Percentiles rank a stretch among this genome's conserved stretches.
Evolutionary conservation across 2,888 invertebrate genomes (phyloP).

Genomic region (Catocala sponsa): DNA sequence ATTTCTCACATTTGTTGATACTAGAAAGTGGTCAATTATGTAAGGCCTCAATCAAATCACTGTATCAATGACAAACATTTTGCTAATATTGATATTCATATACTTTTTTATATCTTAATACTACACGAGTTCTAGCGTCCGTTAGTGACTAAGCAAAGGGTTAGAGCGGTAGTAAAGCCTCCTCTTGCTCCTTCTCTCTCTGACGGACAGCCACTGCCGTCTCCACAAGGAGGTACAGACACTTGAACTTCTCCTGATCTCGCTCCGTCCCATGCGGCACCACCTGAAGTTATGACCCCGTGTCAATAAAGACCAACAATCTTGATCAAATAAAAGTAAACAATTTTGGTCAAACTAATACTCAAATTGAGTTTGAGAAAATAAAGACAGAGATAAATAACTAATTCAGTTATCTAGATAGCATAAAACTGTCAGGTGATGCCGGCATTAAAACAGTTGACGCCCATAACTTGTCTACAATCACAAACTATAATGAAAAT

Average conservation of each 20-base stretch:
- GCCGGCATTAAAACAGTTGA: conserved; percentile 80
- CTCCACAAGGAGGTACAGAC: conserved; percentile 77
- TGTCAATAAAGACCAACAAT: conserved; percentile 18
- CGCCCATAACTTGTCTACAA: conserved; percentile 23
- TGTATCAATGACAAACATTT: conserved; percentile 1
- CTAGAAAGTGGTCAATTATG: too few species aligned
- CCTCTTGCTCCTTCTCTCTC: conserved; percentile 73
- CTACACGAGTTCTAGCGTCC: neutral
- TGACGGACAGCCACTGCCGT: conserved; percentile 79
- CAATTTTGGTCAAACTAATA: neutral
- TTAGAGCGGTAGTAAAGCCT: conserved; percentile 49
- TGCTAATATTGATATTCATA: neutral
- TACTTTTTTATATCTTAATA: neutral
- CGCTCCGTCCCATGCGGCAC: conserved; percentile 59
- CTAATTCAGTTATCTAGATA: neutral
- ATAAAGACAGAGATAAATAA: neutral
- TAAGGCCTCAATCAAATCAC: too few species aligned
- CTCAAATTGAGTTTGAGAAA: neutral
- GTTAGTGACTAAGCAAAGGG: neutral
- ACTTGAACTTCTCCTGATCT: conserved; percentile 76
- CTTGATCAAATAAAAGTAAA: neutral
- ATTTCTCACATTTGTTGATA: too few species aligned
- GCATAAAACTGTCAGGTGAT: conserved; percentile 68
- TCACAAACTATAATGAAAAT: conserved; percentile 50
- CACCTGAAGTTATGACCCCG: conserved; percentile 70